Conservation (phyloP, 2,113 vertebrate genomes). For the Eulemur rufifrons region DNA sequence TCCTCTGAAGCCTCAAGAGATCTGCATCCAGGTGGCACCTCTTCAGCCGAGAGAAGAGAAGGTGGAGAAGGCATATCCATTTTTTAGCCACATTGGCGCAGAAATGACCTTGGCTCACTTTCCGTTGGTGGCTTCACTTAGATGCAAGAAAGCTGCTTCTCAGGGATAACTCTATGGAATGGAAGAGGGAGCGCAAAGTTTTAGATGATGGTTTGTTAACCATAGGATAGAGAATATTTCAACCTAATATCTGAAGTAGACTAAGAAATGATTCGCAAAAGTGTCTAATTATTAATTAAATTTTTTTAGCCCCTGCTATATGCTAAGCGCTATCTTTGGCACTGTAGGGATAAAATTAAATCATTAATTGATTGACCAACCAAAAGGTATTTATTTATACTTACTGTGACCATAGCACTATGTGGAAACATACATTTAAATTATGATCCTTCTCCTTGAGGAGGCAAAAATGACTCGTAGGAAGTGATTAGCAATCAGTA, state of each 20-base stretch:
- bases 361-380: neutral
- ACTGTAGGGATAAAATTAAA: neutral
- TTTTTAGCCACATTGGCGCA: neutral
- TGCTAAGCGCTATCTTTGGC: neutral
- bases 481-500: neutral
- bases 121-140: neutral
- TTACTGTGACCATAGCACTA: neutral
- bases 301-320: neutral
- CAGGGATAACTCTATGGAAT: neutral
- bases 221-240: neutral
- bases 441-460: neutral
- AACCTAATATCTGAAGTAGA: neutral
- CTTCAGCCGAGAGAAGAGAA: neutral
- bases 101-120: neutral
- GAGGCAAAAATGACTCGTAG: neutral
- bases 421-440: neutral
- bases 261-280: neutral
- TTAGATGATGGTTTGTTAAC: neutral
- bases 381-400: neutral
- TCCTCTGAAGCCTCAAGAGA: neutral
- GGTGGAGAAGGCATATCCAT: neutral
- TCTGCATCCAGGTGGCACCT: neutral
- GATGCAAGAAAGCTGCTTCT: neutral
- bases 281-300: neutral
- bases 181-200: neutral